These are phyloP conservation scores for Cryptosula pallasiana DNA, from an alignment of 2,888 invertebrate species.

Conservation along the genomic window DNA sequence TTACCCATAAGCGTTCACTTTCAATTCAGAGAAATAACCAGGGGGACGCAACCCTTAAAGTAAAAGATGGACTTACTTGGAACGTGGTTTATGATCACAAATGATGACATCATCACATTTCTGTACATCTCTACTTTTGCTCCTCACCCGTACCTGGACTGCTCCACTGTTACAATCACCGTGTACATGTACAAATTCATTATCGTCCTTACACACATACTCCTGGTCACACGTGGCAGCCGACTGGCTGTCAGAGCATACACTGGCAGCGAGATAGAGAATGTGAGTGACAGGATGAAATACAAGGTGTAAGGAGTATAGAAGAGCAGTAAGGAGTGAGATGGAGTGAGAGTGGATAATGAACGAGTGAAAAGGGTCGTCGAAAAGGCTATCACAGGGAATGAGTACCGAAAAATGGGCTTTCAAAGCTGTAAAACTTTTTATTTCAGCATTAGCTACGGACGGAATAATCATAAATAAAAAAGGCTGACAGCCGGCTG, in stretches of 20 bases:
- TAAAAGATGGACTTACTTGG: background rate
- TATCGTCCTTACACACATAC: background rate
- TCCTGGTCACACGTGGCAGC: background rate
- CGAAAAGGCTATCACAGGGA: no score
- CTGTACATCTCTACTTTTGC: background rate
- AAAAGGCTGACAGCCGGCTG: no score
- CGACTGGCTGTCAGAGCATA: background rate
- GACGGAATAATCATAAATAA: no score
- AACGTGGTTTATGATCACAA: background rate
- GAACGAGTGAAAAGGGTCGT: background rate
- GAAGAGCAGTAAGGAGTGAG: background rate
- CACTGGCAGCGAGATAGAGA: background rate
- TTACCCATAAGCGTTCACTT: no score
- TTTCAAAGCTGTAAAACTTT: no score
- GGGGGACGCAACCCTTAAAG: no score
- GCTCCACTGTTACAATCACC: conserved; percentile 17
- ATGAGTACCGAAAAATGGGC: no score
- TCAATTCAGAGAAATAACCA: no score
- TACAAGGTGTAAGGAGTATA: no score
- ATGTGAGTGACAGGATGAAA: background rate
- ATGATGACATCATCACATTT: background rate
- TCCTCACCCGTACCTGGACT: conserved; percentile 6
- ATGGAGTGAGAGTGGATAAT: background rate
- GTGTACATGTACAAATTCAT: background rate
- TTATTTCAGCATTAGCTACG: no score